A percentile compares a stretch with the other conserved stretches of the same genome.
Evolutionary conservation across 2,888 invertebrate genomes (phyloP).

Genomic region (Mamestra brassicae): DNA sequence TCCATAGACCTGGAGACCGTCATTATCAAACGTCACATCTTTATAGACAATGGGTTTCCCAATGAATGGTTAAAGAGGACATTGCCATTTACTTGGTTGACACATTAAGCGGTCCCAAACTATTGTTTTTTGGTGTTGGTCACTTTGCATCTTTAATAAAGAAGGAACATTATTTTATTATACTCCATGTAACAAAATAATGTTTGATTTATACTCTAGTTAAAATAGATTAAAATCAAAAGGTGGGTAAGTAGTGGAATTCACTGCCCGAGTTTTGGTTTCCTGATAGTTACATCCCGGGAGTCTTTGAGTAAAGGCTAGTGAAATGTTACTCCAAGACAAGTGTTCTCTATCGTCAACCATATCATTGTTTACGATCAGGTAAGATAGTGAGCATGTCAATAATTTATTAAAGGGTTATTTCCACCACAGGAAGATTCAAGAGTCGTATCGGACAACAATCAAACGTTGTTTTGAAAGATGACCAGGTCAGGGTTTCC

Average conservation of each 20-base stretch:
- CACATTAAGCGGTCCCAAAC: not conserved
- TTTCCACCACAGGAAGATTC: not conserved
- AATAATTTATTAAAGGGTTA: not conserved
- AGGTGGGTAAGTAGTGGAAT: not conserved
- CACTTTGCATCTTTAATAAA: not conserved
- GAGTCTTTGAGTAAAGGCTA: not conserved
- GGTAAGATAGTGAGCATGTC: not conserved
- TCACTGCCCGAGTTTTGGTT: not conserved
- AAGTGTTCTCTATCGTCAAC: not conserved
- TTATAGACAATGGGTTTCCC: not conserved
- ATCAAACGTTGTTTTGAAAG: not conserved
- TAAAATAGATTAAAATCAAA: not conserved
- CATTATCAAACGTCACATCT: not conserved
- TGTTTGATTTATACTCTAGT: not conserved
- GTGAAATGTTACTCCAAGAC: not conserved
- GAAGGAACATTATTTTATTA: no score
- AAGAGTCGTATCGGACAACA: not conserved
- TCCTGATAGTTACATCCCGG: no score
- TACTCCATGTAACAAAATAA: not conserved
- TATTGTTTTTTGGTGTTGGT: not conserved
- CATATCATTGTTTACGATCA: not conserved
- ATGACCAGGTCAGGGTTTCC: conserved; percentile 25
- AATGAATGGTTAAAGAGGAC: not conserved
- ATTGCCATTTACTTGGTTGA: not conserved
- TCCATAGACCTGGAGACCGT: not conserved